Percentiles rank a stretch among this genome's conserved stretches.
These are phyloP conservation scores for Orchestia grillus DNA, from an alignment of 1,140 invertebrate genomes.

Conservation along the genomic window DNA sequence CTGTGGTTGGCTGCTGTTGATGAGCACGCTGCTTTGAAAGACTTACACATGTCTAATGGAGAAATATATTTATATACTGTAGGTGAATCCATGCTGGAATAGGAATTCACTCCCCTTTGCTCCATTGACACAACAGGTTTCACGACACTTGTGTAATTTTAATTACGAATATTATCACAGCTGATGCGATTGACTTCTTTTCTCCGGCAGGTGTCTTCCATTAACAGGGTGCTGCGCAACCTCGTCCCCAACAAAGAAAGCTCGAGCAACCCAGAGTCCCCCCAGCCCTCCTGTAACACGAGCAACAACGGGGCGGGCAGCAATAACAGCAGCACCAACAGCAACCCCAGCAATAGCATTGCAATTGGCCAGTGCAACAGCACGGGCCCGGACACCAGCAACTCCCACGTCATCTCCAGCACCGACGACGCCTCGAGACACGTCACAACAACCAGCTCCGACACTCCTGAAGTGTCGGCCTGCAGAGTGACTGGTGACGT, in stretches of 20 bases:
- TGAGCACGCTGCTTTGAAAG: not conserved
- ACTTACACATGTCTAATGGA: not conserved
- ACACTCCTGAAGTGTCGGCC: not conserved
- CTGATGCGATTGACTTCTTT: not conserved
- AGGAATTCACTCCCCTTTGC: not conserved
- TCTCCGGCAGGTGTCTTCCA: constrained; percentile 75
- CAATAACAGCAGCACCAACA: not conserved
- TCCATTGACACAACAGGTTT: not conserved
- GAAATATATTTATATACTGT: not conserved
- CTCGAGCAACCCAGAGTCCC: constrained; percentile 68
- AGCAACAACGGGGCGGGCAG: not conserved
- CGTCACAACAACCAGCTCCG: not conserved
- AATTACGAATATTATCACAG: not conserved
- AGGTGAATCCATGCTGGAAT: not conserved
- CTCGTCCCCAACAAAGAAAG: constrained; percentile 73
- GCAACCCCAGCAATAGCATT: not conserved
- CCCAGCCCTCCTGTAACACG: not conserved
- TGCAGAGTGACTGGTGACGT: not conserved
- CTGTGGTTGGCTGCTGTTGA: not conserved
- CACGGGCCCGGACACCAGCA: not conserved
- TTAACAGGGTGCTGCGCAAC: constrained; percentile 76
- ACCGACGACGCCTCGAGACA: not conserved
- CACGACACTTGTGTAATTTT: not conserved
- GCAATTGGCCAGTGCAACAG: not conserved
- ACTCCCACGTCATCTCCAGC: not conserved